Evolutionary conservation across 2,888 invertebrate species (phyloP), one percentile per base, ranked within the genome.

Genomic region (Drosophila histrio): DNA sequence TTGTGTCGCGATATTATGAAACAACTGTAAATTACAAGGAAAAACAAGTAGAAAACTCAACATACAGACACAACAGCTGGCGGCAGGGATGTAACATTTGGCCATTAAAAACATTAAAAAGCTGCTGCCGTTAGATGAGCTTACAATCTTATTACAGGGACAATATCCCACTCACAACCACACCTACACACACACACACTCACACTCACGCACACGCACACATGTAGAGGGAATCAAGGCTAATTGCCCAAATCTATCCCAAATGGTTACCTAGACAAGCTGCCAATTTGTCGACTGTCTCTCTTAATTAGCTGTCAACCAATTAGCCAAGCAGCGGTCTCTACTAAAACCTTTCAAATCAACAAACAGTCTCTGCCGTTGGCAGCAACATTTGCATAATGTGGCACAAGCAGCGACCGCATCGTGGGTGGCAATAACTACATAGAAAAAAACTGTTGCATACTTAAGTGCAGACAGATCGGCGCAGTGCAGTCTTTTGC

Each of bases 171-270:
- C 8, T 8, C 13, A 24, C 46, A 47, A n/a, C n/a, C 22, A 22
- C 34, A 26, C 34, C n/a, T n/a, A 41, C 32, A 26, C 47, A 30
- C 47, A 53, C 54, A 39, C 52, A 36, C 64, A 41, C 9, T 5
- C 15, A 19, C 49, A 30, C 43, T 15, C 43, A 17, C 44, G 17
- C 11, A 47, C 54, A 62, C 53, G 49, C 26, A 54, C 26, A 34
- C 44, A 53, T 52, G 44, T 26, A 46, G 30, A 15, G 26, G 54
- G 65, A 19, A 26, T 50, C 26, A 19, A 19, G 38, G 38, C 68
- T 86, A 83, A 86, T 86, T 83, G 83, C 67, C 70, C 49, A 77
- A 88, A 86, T 86, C 83, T 73, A 75, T 75, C 71, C 75, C 87
- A 75, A 59, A 79, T 75, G 84, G 69, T 38, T 53, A 60, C 32